phyloP scores from a whole-genome alignment of 2,797 vertebrate species.

The Poeciliopsis turneri region DNA sequence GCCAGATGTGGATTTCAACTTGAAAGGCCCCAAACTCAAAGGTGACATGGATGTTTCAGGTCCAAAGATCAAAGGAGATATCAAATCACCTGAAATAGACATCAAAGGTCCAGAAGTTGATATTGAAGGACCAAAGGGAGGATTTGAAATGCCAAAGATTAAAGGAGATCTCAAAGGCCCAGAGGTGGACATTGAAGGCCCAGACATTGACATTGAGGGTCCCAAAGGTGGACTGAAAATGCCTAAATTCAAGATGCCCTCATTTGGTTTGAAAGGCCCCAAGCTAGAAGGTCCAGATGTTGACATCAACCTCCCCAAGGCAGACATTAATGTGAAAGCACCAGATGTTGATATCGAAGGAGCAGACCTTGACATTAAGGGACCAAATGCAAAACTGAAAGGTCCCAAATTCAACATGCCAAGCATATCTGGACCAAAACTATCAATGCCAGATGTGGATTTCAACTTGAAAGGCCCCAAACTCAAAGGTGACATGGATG shows the following conservation, averaged over 20 bases:
- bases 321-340: background rate
- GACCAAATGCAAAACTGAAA: background rate
- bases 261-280: background rate
- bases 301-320: background rate
- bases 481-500: background rate
- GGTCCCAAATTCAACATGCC: constrained; percentile 1
- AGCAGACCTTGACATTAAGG: background rate
- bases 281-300: background rate
- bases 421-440: background rate
- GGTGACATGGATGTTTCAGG: background rate
- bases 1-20: background rate
- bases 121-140: background rate
- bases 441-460: constrained; percentile 7
- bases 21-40: constrained; percentile 4
- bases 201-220: background rate
- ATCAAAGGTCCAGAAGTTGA: background rate
- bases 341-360: background rate
- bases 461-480: background rate
- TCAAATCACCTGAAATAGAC: background rate
- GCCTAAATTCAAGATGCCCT: background rate
- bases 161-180: background rate
- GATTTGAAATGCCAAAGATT: no score
- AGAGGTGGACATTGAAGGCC: background rate
- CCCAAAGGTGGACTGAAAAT: background rate
- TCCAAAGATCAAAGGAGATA: background rate